These are phyloP conservation scores for Ammospiza nelsoni DNA, from an alignment of 2,113 vertebrate species.

Conservation along the genomic window DNA sequence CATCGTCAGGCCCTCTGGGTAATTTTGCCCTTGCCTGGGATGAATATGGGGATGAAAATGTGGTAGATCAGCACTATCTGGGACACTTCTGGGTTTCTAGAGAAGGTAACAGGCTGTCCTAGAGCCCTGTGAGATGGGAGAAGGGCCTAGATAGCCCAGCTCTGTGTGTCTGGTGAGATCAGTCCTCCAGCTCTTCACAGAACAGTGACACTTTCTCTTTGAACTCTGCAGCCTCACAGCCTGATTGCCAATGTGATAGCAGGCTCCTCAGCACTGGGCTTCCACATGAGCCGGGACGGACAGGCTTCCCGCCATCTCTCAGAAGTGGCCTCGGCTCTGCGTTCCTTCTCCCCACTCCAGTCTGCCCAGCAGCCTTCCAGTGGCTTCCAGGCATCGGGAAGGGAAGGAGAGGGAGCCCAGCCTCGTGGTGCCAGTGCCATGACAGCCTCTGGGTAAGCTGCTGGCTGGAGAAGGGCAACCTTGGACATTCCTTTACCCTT, in stretches of 20 bases:
- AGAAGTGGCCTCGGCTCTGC: constrained; percentile 86
- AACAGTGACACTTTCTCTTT: background rate
- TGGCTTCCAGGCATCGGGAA: constrained; percentile 47
- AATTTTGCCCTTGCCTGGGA: background rate
- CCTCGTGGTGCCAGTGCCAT: constrained; percentile 75
- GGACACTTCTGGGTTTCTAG: background rate
- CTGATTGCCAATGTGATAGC: constrained; percentile 90
- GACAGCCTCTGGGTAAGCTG: constrained; percentile 86
- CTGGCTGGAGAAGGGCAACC: background rate
- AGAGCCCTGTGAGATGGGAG: background rate
- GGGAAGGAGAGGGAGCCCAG: constrained; percentile 61
- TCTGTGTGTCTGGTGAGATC: background rate
- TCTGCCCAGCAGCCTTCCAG: constrained; percentile 79
- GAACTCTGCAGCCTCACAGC: constrained; percentile 86
- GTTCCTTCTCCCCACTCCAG: constrained; percentile 90
- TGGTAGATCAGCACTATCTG: background rate
- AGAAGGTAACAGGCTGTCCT: background rate
- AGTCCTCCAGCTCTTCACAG: background rate
- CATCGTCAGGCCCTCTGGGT: background rate
- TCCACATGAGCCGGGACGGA: constrained; percentile 82
- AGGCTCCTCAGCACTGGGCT: constrained; percentile 82
- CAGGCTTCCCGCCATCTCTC: constrained; percentile 83
- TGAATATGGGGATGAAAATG: background rate
- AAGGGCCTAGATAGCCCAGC: background rate
- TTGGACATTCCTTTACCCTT: background rate